phyloP scores from a whole-genome alignment of 2,113 vertebrate species.

The Poeciliopsis turrubarensis region DNA sequence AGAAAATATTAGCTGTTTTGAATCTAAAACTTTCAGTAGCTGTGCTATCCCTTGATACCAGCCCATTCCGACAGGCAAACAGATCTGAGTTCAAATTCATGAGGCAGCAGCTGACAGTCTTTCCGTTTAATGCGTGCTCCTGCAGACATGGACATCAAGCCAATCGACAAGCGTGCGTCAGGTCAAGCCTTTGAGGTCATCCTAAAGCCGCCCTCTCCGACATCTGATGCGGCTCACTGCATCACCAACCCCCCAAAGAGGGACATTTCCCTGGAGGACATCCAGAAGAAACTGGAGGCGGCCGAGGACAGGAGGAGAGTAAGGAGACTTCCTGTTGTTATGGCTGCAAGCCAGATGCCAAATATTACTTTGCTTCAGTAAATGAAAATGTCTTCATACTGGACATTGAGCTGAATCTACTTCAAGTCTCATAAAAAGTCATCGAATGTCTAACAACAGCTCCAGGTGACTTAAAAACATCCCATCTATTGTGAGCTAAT shows the following conservation, averaged over 20 bases:
- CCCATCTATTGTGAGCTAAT: constrained; percentile 19
- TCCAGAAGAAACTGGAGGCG: constrained; percentile 97
- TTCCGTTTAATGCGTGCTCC: background rate
- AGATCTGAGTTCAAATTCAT: background rate
- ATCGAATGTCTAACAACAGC: background rate
- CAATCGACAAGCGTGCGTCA: constrained; percentile 95
- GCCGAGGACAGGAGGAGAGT: constrained; percentile 96
- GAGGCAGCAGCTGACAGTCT: background rate
- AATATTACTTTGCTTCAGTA: background rate
- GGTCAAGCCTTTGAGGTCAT: constrained; percentile 98
- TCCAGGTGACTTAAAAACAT: constrained; percentile 1
- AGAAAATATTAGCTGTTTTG: too few species aligned
- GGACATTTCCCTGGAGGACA: constrained; percentile 95
- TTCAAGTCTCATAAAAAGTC: background rate
- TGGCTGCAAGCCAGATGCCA: constrained; percentile 13
- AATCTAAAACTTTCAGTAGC: too few species aligned
- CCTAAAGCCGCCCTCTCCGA: constrained; percentile 92
- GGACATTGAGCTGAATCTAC: constrained; percentile 1
- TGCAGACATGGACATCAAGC: constrained; percentile 96
- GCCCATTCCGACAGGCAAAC: background rate
- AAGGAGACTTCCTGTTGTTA: constrained; percentile 52
- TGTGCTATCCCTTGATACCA: too few species aligned
- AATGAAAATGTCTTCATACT: background rate
- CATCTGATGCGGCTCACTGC: constrained; percentile 88
- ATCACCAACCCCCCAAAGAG: constrained; percentile 91